These are phyloP conservation scores for Drosophila carrolli DNA, from an alignment of 1,140 invertebrate species.

Conservation along the genomic window DNA sequence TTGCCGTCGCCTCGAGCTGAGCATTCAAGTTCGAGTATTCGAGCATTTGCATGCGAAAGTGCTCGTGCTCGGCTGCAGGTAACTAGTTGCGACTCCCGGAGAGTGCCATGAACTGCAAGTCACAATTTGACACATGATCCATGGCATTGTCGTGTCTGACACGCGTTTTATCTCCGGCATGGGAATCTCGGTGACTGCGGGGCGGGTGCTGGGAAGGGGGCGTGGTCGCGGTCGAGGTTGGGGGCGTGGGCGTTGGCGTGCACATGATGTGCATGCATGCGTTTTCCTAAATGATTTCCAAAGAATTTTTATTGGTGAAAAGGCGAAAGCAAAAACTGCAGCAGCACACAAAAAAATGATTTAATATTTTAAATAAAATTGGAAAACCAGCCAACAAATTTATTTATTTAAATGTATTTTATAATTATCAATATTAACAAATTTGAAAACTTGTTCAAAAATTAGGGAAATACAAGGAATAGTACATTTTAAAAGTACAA, in stretches of 20 bases:
- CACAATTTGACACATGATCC: slow-evolving; percentile 82
- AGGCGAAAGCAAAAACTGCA: slow-evolving; percentile 47
- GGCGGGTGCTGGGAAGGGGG: background rate
- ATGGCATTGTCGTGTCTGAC: slow-evolving; percentile 78
- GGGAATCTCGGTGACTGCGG: slow-evolving; percentile 30
- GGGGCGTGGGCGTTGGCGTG: slow-evolving; percentile 49
- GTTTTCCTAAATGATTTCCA: slow-evolving; percentile 81
- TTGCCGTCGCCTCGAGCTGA: slow-evolving; percentile 58
- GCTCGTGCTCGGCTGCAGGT: slow-evolving; percentile 40
- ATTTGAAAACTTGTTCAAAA: too few species aligned
- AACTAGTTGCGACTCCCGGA: slow-evolving; percentile 60
- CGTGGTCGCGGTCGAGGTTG: background rate
- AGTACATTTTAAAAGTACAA: too few species aligned
- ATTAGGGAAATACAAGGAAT: too few species aligned
- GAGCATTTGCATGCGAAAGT: slow-evolving; percentile 12
- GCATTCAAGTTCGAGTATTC: slow-evolving; percentile 21
- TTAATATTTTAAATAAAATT: too few species aligned
- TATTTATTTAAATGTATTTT: too few species aligned
- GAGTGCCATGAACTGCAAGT: slow-evolving; percentile 64
- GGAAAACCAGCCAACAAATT: too few species aligned
- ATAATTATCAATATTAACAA: too few species aligned
- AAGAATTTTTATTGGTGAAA: slow-evolving; percentile 79
- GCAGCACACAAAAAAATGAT: background rate
- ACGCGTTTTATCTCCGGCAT: slow-evolving; percentile 74
- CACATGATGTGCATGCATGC: slow-evolving; percentile 79